Evolutionary conservation across 2,113 vertebrate species (phyloP).

Genomic region (Gopherus evgoodei): DNA sequence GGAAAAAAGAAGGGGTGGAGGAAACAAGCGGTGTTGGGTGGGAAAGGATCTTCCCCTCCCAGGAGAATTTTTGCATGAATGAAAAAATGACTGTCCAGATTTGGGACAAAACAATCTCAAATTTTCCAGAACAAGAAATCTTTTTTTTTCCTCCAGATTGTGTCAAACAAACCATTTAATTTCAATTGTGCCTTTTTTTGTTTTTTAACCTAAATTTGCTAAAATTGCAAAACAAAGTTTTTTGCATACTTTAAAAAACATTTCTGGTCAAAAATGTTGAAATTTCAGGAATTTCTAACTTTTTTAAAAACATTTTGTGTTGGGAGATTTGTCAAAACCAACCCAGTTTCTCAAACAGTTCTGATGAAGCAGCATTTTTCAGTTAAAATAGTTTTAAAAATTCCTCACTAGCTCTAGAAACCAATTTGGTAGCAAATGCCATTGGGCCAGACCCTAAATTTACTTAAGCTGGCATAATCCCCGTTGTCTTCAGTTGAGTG

Average conservation of each 20-base stretch:
- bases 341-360: not conserved
- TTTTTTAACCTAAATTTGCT: not conserved
- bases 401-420: not conserved
- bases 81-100: not conserved
- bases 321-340: not conserved
- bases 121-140: not conserved
- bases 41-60: not conserved
- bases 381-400: not conserved
- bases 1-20: not conserved
- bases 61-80: not conserved
- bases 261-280: not conserved
- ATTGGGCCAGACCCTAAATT: not conserved
- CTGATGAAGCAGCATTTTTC: not conserved
- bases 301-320: not conserved
- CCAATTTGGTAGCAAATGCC: not conserved
- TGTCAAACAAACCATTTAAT: not conserved
- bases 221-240: not conserved
- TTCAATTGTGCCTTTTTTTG: not conserved
- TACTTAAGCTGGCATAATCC: not conserved
- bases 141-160: not conserved
- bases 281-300: not conserved
- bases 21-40: not conserved
- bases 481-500: not conserved
- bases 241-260: not conserved
- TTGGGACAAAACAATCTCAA: not conserved